These are phyloP conservation scores for Urocitellus parryii DNA, from an alignment of 2,113 vertebrate genomes.

Conservation along the genomic window DNA sequence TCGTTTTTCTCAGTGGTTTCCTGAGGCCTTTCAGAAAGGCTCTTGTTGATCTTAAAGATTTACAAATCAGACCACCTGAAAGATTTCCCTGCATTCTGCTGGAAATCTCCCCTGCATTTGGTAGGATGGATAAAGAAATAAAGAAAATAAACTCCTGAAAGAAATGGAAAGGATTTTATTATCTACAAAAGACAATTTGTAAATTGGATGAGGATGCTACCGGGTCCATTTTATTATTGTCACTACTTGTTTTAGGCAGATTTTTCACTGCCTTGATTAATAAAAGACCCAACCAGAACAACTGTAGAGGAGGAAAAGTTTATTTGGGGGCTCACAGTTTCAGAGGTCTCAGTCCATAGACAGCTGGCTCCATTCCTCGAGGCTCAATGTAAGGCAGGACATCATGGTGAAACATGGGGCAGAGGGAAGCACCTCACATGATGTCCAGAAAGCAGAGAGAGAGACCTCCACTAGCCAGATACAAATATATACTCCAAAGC, in stretches of 20 bases:
- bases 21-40: neutral
- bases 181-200: neutral
- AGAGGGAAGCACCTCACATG: too few species aligned
- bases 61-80: neutral
- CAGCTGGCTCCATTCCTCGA: too few species aligned
- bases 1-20: neutral
- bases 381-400: too few species aligned
- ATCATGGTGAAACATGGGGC: too few species aligned
- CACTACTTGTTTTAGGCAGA: neutral
- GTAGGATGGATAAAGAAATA: neutral
- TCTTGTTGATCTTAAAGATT: neutral
- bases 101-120: neutral
- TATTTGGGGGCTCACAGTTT: too few species aligned
- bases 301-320: too few species aligned
- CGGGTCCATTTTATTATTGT: neutral
- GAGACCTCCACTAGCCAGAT: too few species aligned
- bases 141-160: constrained; percentile 13
- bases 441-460: too few species aligned
- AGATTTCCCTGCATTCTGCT: neutral
- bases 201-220: neutral
- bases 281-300: too few species aligned
- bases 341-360: too few species aligned
- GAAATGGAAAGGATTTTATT: neutral
- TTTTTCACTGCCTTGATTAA: too few species aligned
- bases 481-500: too few species aligned